These are phyloP conservation scores for Ptychoptera contaminata DNA, from an alignment of 2,888 invertebrate species.

Conservation along the genomic window DNA sequence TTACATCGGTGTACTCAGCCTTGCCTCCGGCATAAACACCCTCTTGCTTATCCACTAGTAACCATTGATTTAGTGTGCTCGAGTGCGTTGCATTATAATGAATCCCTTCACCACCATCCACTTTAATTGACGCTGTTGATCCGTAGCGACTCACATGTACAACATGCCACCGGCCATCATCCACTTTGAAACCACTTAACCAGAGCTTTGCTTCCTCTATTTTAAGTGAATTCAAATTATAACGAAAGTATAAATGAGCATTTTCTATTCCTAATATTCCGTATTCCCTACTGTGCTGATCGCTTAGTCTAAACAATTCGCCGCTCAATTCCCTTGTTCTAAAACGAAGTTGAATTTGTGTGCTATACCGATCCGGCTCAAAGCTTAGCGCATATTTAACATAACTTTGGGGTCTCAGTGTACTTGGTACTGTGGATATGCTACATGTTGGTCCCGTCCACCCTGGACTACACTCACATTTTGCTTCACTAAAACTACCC, in stretches of 20 bases:
- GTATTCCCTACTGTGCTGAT: conserved; percentile 87
- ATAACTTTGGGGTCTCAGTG: conserved; percentile 86
- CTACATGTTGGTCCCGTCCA: conserved; percentile 86
- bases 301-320: conserved; percentile 83
- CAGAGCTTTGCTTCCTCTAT: conserved; percentile 84
- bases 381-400: conserved; percentile 91
- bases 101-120: conserved; percentile 90
- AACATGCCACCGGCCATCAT: conserved; percentile 95
- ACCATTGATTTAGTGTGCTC: conserved; percentile 81
- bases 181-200: conserved; percentile 77
- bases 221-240: conserved; percentile 78
- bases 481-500: conserved; percentile 73
- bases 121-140: conserved; percentile 76
- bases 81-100: conserved; percentile 85
- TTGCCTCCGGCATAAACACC: conserved; percentile 93
- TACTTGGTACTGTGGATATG: conserved; percentile 73
- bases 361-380: conserved; percentile 82
- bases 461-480: conserved; percentile 90
- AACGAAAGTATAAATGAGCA: conserved; percentile 76
- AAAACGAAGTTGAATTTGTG: conserved; percentile 85
- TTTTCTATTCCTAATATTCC: conserved; percentile 86
- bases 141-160: conserved; percentile 83
- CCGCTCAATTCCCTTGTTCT: conserved; percentile 86
- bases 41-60: conserved; percentile 84
- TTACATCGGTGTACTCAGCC: conserved; percentile 85